phyloP scores from a whole-genome alignment of 2,888 invertebrate species.

The Maniola hyperantus region DNA sequence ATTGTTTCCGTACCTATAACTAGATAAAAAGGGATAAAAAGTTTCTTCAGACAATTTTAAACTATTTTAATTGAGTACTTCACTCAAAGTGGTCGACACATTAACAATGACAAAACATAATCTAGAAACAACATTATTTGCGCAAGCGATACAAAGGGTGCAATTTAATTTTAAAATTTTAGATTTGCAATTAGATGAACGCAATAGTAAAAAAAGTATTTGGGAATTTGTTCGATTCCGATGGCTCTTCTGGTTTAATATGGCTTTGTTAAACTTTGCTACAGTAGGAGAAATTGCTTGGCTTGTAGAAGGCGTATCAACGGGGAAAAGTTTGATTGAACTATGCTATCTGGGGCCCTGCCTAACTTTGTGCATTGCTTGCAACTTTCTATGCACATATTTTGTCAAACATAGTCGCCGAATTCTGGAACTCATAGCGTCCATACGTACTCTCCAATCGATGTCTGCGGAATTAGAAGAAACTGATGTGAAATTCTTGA shows the following conservation, averaged over 20 bases:
- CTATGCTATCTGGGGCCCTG: slow-evolving; percentile 22
- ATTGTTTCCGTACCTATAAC: not conserved
- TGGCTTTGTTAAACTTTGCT: not conserved
- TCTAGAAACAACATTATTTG: slow-evolving; percentile 3
- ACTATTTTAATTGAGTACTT: too few relatives aligned
- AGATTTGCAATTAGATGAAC: slow-evolving; percentile 5
- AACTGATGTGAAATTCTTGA: not conserved
- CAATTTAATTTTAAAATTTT: slow-evolving; percentile 5
- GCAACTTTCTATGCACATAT: slow-evolving; percentile 16
- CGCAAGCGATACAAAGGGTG: not conserved
- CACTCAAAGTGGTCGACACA: not conserved
- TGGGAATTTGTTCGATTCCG: not conserved
- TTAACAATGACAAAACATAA: slow-evolving; percentile 3
- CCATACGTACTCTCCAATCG: slow-evolving; percentile 6
- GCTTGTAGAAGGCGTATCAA: not conserved
- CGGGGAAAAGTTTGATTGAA: slow-evolving; percentile 20
- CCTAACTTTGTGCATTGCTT: slow-evolving; percentile 21
- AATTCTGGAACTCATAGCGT: slow-evolving; percentile 19
- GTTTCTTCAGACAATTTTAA: not conserved
- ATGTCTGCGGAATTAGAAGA: not conserved
- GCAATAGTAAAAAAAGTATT: not conserved
- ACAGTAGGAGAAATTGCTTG: not conserved
- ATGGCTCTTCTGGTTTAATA: slow-evolving; percentile 9
- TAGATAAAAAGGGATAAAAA: not conserved
- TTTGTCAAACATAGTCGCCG: slow-evolving; percentile 12